These are phyloP conservation scores for Echinops telfairi DNA, from an alignment of 2,113 vertebrate genomes.

Conservation along the genomic window DNA sequence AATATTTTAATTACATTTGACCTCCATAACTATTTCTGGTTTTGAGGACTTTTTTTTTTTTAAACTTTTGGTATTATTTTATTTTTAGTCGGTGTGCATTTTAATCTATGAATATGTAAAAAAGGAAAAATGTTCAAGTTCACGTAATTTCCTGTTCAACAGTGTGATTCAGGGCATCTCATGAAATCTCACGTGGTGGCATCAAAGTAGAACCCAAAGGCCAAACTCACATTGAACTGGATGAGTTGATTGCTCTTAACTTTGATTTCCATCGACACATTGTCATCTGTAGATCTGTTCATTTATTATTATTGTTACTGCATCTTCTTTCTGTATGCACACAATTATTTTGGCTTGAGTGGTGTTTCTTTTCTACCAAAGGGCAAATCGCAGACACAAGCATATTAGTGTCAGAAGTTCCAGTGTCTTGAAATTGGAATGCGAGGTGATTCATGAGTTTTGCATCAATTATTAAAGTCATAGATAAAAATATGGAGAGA, in stretches of 20 bases:
- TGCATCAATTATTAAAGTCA: constrained; percentile 72
- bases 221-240: neutral
- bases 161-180: neutral
- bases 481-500: constrained; percentile 47
- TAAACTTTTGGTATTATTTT: neutral
- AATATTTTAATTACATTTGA: constrained; percentile 46
- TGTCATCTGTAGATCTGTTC: neutral
- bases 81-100: neutral
- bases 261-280: neutral
- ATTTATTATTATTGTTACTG: neutral
- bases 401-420: constrained; percentile 37
- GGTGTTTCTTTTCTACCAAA: neutral
- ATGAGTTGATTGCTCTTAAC: constrained; percentile 4
- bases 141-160: neutral
- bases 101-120: neutral
- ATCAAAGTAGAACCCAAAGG: neutral
- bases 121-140: neutral
- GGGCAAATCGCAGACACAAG: neutral
- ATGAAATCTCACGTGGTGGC: neutral
- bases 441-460: constrained; percentile 71
- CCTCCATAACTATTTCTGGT: constrained; percentile 2
- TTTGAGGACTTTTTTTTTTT: neutral
- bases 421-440: constrained; percentile 60
- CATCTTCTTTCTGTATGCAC: neutral
- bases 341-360: neutral